Base-by-base conservation (phyloP, 2,888 invertebrate species). In the Melanostoma scalare region DNA sequence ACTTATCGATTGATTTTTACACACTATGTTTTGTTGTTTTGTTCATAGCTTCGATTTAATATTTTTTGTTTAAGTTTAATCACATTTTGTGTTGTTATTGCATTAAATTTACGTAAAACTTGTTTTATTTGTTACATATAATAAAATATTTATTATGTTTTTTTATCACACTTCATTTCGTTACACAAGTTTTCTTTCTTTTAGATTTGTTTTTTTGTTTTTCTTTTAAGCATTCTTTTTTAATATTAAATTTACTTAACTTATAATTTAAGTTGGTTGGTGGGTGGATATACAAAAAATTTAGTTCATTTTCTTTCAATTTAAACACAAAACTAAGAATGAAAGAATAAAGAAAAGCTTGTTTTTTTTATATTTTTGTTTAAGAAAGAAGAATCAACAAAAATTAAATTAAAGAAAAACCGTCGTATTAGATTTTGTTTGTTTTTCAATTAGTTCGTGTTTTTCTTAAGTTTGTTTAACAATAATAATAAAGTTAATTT, bases 271-370 rank as follows among this genome's bases (percentile, higher is more conserved):
- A 79, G 74, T 84, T 79, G 79, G 74, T 84, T 84, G 84, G 84
- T 84, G 84, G 84, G 84, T 84, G 84, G 84, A 84, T 79, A 79
- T 75, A 84, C 69, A 79, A 82, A 68, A 63, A 79, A 84, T 79
- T 71, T 75, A 79, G 69, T 84, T 82, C 82, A 69, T 78, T 82
- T 69, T 48, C 50, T 50, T 33, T 20, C 20, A 20, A 20, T 20
- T 20, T 20, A 20, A 20, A n/a, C 31, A 67, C 53, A 63, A 63
- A 63, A 53, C 8, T 52, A 67, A 67, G 67, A 67, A 53, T 53
- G 38, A 65, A 65, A 65, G 36, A 6, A 52, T 9, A 52, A 31
- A 31, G 30, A 61, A 67, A 46, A 50, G 20, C 50, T 9, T 50
- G 0, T 50, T 10, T 50, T 50, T 0, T 50, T 10, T 50, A 2